Conservation (phyloP, 2,113 vertebrate species). For the Vicugna pacos region DNA sequence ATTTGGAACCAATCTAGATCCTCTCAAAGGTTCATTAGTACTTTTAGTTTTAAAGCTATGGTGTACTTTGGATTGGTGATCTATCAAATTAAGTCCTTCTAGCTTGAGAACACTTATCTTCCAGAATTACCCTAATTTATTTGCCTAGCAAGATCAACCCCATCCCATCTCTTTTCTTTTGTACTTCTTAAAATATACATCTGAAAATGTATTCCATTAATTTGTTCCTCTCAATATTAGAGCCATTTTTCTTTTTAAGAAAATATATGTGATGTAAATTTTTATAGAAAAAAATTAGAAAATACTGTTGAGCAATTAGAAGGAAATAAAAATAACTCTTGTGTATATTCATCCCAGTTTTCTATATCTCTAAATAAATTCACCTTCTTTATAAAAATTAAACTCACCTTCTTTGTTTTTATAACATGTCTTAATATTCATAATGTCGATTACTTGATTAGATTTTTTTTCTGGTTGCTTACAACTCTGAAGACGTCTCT, state of each 20-base stretch:
- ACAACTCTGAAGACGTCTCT: slow-evolving; percentile 38
- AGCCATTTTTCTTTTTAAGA: background rate
- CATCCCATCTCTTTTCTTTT: background rate
- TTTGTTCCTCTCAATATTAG: slow-evolving; percentile 14
- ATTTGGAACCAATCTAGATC: slow-evolving; percentile 33
- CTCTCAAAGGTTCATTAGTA: background rate
- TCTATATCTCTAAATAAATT: slow-evolving; percentile 18
- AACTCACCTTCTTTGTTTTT: slow-evolving; percentile 39
- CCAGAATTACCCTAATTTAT: background rate
- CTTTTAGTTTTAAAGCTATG: slow-evolving; percentile 16
- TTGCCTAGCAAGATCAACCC: background rate
- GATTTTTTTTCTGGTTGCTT: slow-evolving; percentile 3
- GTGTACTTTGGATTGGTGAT: background rate
- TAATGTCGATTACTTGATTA: background rate
- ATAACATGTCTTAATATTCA: background rate
- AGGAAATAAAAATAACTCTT: slow-evolving; percentile 33
- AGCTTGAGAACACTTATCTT: background rate
- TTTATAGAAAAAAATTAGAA: slow-evolving; percentile 25
- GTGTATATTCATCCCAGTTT: background rate
- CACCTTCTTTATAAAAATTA: background rate
- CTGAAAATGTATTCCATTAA: background rate
- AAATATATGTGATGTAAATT: slow-evolving; percentile 9
- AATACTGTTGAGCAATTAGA: slow-evolving; percentile 19
- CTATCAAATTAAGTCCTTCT: slow-evolving; percentile 11
- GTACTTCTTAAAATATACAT: background rate